These are phyloP conservation scores for Eubucco bourcierii DNA, from an alignment of 2,113 vertebrate species.

Conservation along the genomic window DNA sequence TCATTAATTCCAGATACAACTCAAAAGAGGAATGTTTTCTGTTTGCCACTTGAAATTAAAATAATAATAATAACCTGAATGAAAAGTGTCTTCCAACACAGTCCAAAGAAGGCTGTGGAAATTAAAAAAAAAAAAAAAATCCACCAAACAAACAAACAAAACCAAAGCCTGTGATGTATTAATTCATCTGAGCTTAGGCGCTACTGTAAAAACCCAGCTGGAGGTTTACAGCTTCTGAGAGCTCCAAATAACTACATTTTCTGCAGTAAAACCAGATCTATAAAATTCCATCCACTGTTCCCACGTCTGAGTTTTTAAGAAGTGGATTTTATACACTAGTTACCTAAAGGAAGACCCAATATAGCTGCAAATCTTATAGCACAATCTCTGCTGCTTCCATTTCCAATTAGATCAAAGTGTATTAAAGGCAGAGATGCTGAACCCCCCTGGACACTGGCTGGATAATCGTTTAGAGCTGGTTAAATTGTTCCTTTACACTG, in stretches of 20 bases:
- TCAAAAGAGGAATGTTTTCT: slow-evolving; percentile 18
- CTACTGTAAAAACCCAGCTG: slow-evolving; percentile 20
- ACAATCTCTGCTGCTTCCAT: not conserved
- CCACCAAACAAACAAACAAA: too few relatives aligned
- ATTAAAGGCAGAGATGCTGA: not conserved
- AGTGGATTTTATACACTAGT: slow-evolving; percentile 16
- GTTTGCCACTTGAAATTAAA: slow-evolving; percentile 45
- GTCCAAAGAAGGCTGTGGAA: not conserved
- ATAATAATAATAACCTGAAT: not conserved
- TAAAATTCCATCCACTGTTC: slow-evolving; percentile 33
- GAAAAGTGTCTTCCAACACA: slow-evolving; percentile 34
- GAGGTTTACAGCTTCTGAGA: slow-evolving; percentile 41
- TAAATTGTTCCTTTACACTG: not conserved
- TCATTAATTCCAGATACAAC: slow-evolving; percentile 66
- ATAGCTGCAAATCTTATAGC: not conserved
- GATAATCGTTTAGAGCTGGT: not conserved
- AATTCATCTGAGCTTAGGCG: slow-evolving; percentile 30
- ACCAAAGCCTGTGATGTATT: slow-evolving; percentile 7
- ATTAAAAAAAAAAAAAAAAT: not conserved
- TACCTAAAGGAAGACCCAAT: not conserved
- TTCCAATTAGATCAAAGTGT: not conserved
- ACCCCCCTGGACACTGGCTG: not conserved
- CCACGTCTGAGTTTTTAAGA: not conserved
- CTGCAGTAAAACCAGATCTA: slow-evolving; percentile 44
- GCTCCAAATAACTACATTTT: slow-evolving; percentile 26